Evolutionary conservation across 2,113 vertebrate species (phyloP).

Genomic region (Ascaphus truei): DNA sequence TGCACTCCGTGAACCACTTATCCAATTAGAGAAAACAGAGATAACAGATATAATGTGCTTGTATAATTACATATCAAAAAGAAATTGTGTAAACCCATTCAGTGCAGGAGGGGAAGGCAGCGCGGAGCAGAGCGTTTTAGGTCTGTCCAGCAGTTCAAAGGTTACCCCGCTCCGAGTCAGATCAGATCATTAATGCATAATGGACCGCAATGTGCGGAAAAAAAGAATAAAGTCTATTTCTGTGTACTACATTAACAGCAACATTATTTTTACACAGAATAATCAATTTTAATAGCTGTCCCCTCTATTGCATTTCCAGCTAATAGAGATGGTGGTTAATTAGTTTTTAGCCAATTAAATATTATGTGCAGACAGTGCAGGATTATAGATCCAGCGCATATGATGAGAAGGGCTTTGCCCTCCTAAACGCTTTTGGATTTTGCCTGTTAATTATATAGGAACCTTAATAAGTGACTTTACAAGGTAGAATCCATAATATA

Average conservation of each 20-base stretch:
- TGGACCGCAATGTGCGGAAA: background rate
- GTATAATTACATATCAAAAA: too few relatives aligned
- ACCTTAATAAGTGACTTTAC: background rate
- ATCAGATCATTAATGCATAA: background rate
- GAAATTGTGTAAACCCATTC: too few relatives aligned
- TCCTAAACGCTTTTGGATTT: background rate
- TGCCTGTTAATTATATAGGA: background rate
- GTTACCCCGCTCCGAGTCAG: background rate
- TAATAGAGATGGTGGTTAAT: background rate
- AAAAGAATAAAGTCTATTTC: background rate
- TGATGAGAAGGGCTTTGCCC: background rate
- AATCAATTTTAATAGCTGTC: background rate
- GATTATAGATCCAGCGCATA: background rate
- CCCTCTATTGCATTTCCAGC: background rate
- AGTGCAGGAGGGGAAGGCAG: too few relatives aligned
- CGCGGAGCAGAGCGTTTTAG: too few relatives aligned
- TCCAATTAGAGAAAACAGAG: too few relatives aligned
- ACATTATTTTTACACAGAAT: constrained; percentile 2
- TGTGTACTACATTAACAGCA: background rate
- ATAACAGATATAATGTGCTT: too few relatives aligned
- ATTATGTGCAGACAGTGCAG: background rate
- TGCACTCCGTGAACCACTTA: too few relatives aligned
- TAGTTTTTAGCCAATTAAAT: background rate
- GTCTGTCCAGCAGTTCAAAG: constrained; percentile 27
- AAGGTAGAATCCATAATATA: background rate